Evolutionary conservation across 2,888 invertebrate genomes (phyloP), one percentile per base, ranked within the genome.

Genomic region (Ophonus ardosiacus): DNA sequence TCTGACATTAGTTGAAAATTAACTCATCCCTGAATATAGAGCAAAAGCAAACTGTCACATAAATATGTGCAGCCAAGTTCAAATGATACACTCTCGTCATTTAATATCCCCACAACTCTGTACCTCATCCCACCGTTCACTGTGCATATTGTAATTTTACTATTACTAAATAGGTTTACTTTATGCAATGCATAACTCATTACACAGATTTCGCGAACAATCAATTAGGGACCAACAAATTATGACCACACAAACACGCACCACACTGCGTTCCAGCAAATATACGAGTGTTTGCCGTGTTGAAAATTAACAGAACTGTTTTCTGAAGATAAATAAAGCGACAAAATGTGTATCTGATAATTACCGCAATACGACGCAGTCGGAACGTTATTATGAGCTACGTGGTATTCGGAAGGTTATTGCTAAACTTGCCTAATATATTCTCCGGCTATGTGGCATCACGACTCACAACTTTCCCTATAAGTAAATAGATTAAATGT

Each of bases 301-400:
- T 74, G 51, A 74, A 40, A 74, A 74, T 74, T 74, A 74, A 24
- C 38, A 68, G 68, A 68, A 74, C 71, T 43, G 71, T 43, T 71
- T 71, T 71, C 43, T 43, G 71, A 40, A 74, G 43, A 74, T 43
- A 74, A 74, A 74, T 74, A 74, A 43, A 71, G 71, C 71, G 43
- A 71, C 43, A 71, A 71, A 74, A 51, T 74, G 18, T 51, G 40
- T 74, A 8, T 8, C 43, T 43, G 71, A 74, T 74, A 74, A 74
- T 74, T 74, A 74, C 40, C 51, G 43, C 71, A 74, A 74, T 74
- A 74, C 71, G 71, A 74, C 71, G 68, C 68, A n/a, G 68, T 31
- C 31, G 15, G 24, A 15, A 1, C 31, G 24, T 68, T 68, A 38
- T 38, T 68, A 38, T 68, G 68, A 68, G 31, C 31, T 68, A 68